Evolutionary conservation across 37 sponge, comb jelly and placozoan genomes (phyloP).

Genomic region (Tethya wilhelma): DNA sequence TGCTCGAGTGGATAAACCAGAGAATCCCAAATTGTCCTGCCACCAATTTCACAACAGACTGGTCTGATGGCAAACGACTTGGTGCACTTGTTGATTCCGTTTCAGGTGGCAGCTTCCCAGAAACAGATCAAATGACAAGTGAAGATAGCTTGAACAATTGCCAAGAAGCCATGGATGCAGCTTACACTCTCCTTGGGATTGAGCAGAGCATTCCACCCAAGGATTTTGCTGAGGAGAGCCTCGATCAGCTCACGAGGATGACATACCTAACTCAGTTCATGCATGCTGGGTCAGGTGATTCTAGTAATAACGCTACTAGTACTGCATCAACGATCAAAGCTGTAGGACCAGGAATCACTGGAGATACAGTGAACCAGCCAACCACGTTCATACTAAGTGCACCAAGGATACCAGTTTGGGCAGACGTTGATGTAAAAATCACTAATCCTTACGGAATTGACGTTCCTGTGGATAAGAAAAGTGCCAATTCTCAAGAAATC

Average conservation of each 20-base stretch:
- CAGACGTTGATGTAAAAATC: neutral
- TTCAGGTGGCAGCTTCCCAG: slow-evolving; percentile 32
- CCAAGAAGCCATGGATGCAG: slow-evolving; percentile 70
- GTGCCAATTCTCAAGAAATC: neutral
- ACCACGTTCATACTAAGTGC: neutral
- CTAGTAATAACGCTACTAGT: neutral
- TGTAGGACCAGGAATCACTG: neutral
- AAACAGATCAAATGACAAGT: slow-evolving; percentile 6
- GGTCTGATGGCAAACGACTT: slow-evolving; percentile 69
- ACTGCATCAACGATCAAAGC: neutral
- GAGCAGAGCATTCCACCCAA: slow-evolving; percentile 58
- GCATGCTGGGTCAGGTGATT: neutral
- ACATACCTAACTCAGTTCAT: slow-evolving; percentile 84
- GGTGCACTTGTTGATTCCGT: slow-evolving; percentile 70
- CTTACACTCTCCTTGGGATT: slow-evolving; percentile 61
- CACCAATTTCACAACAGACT: slow-evolving; percentile 65
- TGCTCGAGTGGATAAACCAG: slow-evolving; percentile 71
- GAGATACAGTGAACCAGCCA: neutral
- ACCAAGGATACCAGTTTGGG: neutral
- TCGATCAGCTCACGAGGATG: slow-evolving; percentile 80
- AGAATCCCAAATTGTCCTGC: slow-evolving; percentile 57
- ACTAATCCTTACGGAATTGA: neutral
- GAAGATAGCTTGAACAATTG: slow-evolving; percentile 77
- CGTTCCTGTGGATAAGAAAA: neutral
- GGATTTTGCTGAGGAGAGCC: slow-evolving; percentile 52